These are phyloP conservation scores for Drosophila fulvimacula DNA, from an alignment of 2,888 invertebrate genomes.

Conservation along the genomic window DNA sequence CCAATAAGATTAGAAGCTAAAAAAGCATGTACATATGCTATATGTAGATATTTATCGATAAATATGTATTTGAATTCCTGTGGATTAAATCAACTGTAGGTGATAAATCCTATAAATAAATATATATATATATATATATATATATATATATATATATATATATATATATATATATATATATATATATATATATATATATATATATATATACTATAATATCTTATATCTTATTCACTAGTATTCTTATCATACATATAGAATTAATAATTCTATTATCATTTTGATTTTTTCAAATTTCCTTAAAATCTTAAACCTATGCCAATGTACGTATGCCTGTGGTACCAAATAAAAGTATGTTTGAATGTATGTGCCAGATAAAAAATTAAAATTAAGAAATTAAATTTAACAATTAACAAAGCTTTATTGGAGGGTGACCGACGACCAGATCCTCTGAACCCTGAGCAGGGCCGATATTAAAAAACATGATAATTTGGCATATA, in stretches of 20 bases:
- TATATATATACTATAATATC: not conserved
- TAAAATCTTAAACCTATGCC: not conserved
- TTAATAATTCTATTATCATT: not conserved
- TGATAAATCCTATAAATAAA: not conserved
- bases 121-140: too few relatives aligned
- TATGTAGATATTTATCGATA: not conserved
- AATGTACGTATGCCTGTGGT: not conserved
- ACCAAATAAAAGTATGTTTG: slow-evolving; percentile 7
- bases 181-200: not conserved
- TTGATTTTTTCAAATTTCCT: not conserved
- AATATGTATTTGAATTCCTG: too few relatives aligned
- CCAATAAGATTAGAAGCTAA: not conserved
- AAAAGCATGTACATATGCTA: not conserved
- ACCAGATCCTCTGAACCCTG: too few relatives aligned
- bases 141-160: not conserved
- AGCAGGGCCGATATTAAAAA: too few relatives aligned
- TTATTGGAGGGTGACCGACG: too few relatives aligned
- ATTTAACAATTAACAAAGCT: too few relatives aligned
- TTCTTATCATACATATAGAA: not conserved
- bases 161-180: not conserved
- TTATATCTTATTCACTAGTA: not conserved
- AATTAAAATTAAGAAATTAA: not conserved
- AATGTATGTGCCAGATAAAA: slow-evolving; percentile 1
- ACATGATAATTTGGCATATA: too few relatives aligned
- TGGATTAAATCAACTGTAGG: not conserved